Evolutionary conservation across 2,888 invertebrate genomes (phyloP), one percentile per base, ranked within the genome.

Genomic region (Leptinotarsa tumamoca): DNA sequence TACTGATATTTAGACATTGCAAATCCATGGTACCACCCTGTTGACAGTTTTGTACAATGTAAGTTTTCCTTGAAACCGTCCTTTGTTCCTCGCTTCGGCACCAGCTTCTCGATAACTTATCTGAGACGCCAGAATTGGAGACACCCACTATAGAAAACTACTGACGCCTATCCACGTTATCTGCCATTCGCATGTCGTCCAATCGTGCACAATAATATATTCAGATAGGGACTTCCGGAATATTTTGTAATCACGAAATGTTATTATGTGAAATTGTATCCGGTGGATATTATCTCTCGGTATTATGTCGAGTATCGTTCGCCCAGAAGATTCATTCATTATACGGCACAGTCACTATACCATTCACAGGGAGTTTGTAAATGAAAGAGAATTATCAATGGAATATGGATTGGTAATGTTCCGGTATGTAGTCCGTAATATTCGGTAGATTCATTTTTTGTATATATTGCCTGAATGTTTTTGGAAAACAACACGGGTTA

Each of bases 151-250:
- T 15, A 56, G 21, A 15, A 17, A 4, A 15, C 17, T n/a, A 50
- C 51, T 43, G 66, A 15, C 14, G 51, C 56, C 51, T 71, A 51
- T 66, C n/a, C 56, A 63, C 52, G 71, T 52, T 49, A 51, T 71
- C 71, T 52, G 71, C 27, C 71, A 52, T 66, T 71, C 66, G 71
- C 71, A 27, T 71, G 50, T 71, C 50, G 23, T 71, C 61, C 51
- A 52, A 71, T 71, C 14, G 66, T 52, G 33, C 10, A 52, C 27
- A 66, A 73, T 74, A 73, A 77, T 77, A 66, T 58, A 72, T 71
- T 68, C 58, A 75, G 79, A 79, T 79, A 79, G 75, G 77, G 63
- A 77, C 75, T 74, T 79, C 79, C 79, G 79, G 79, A 77, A 74
- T 33, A 76, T 56, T 77, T 68, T 56, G 75, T 77, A 77, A 79